Percentiles rank a stretch among this genome's conserved stretches.
phyloP scores from a whole-genome alignment of 2,888 invertebrate species.

The Hipparchia sbordonii region DNA sequence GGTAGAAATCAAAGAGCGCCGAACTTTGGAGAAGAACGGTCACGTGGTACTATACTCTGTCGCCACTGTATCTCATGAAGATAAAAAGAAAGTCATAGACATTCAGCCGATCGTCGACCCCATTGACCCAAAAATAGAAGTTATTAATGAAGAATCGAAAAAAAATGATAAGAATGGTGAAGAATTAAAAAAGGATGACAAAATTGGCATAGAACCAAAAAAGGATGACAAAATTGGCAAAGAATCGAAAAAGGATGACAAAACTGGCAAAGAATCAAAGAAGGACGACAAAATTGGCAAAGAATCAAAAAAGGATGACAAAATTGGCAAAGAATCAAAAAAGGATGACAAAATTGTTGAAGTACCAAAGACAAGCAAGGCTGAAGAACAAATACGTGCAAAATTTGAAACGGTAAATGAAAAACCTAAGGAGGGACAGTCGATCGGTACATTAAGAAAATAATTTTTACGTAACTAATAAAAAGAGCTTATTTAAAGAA shows the following conservation, averaged over 20 bases:
- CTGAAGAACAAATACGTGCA: constrained; percentile 22
- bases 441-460: not conserved
- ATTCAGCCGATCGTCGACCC: constrained; percentile 41
- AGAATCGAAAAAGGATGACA: not conserved
- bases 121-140: not conserved
- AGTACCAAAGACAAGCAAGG: not conserved
- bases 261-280: not conserved
- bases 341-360: not conserved
- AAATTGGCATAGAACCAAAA: not conserved
- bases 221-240: not conserved
- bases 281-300: constrained; percentile 1
- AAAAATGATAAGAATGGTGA: no score
- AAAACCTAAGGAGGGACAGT: constrained; percentile 41
- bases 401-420: constrained; percentile 50
- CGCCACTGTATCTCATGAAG: constrained; percentile 29
- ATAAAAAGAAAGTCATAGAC: constrained; percentile 28
- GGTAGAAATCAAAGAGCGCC: constrained; percentile 56
- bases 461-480: not conserved
- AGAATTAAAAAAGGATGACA: no score
- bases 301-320: constrained; percentile 6
- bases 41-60: constrained; percentile 41
- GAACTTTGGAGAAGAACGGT: constrained; percentile 43
- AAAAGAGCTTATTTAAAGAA: not conserved
- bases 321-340: not conserved
- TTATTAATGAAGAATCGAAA: not conserved